These are phyloP conservation scores for Coracias cyanogaster DNA, from an alignment of 2,797 vertebrate genomes.

Conservation along the genomic window DNA sequence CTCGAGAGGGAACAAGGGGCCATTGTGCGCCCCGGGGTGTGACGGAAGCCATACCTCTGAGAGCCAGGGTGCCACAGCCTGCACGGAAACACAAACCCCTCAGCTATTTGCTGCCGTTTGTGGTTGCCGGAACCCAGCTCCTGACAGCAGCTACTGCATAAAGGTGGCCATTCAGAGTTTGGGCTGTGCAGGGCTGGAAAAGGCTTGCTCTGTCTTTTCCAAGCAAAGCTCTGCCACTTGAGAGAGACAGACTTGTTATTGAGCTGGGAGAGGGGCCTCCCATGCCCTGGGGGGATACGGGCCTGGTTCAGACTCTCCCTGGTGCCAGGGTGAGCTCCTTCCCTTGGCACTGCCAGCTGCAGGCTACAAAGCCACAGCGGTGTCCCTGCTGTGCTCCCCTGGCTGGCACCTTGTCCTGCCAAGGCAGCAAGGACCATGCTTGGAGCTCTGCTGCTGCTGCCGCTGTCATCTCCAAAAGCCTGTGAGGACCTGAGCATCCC, in stretches of 20 bases:
- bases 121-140: conserved; percentile 41
- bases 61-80: neutral
- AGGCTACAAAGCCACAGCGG: rapidly evolving
- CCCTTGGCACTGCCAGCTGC: neutral
- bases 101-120: conserved; percentile 37
- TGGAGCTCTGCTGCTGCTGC: neutral
- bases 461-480: rapidly evolving
- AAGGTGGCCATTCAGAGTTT: conserved; percentile 71
- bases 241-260: neutral
- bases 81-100: neutral
- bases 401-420: neutral
- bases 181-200: neutral
- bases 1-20: neutral
- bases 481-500: rapidly evolving
- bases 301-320: neutral
- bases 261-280: neutral
- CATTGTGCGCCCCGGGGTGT: neutral
- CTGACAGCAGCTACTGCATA: conserved; percentile 38
- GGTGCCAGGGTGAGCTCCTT: neutral
- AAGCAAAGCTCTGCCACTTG: neutral
- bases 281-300: rapidly evolving
- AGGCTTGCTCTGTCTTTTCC: conserved; percentile 55
- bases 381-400: neutral
- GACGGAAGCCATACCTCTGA: neutral
- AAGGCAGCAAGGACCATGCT: rapidly evolving